phyloP scores from a whole-genome alignment of 2,888 invertebrate genomes.

The Cosmopolites sordidus region DNA sequence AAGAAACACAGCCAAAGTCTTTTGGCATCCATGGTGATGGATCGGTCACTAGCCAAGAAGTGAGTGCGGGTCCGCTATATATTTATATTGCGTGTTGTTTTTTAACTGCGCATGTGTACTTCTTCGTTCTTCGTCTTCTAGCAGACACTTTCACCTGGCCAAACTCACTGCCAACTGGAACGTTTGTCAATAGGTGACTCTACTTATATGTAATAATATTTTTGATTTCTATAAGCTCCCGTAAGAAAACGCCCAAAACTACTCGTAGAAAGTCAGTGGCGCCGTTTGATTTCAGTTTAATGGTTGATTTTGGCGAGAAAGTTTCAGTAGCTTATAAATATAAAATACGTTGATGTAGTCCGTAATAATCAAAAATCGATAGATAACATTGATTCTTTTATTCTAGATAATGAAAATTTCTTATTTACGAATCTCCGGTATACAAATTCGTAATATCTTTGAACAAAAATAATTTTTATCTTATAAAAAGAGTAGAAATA shows the following conservation, averaged over 20 bases:
- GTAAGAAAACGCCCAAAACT: not conserved
- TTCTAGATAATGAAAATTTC: too few species aligned
- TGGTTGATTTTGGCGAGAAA: too few species aligned
- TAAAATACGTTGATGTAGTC: too few species aligned
- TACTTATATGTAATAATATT: conserved; percentile 41
- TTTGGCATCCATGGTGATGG: conserved; percentile 49
- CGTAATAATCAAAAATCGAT: too few species aligned
- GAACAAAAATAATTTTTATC: too few species aligned
- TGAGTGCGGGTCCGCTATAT: conserved; percentile 46
- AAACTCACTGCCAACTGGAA: conserved; percentile 38
- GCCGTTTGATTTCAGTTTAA: not conserved
- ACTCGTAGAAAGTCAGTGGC: conserved; percentile 2
- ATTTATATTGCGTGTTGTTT: conserved; percentile 47
- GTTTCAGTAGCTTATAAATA: too few species aligned
- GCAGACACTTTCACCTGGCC: conserved; percentile 42
- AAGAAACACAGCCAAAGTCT: conserved; percentile 50
- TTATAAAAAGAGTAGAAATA: too few species aligned
- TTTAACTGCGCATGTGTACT: conserved; percentile 43
- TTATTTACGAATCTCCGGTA: too few species aligned
- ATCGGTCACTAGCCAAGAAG: conserved; percentile 49
- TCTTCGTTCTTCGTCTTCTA: conserved; percentile 25
- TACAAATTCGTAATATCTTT: too few species aligned
- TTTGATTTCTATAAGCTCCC: conserved; percentile 1
- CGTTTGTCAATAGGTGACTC: conserved; percentile 44
- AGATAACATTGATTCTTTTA: too few species aligned